Evolutionary conservation across 2,888 invertebrate species (phyloP).

Genomic region (Caenorhabditis wallacei): DNA sequence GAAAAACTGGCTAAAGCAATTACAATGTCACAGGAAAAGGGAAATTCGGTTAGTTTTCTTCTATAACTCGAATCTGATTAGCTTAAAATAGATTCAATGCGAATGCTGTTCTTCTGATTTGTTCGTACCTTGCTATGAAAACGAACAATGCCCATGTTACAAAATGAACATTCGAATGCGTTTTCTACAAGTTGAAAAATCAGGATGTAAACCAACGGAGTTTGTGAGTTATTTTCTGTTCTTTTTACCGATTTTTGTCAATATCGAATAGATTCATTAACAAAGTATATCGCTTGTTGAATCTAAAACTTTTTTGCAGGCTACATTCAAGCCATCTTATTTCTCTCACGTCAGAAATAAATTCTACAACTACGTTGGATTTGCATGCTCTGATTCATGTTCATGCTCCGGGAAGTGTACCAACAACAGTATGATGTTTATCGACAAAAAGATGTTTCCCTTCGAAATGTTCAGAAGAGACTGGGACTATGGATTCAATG

Average conservation of each 20-base stretch:
- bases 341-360: neutral
- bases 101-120: neutral
- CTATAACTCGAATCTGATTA: neutral
- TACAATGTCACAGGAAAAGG: neutral
- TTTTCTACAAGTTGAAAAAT: constrained; percentile 1
- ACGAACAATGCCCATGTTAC: constrained; percentile 36
- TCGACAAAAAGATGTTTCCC: constrained; percentile 11
- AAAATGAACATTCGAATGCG: constrained; percentile 13
- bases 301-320: constrained; percentile 47
- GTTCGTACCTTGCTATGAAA: constrained; percentile 26
- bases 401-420: constrained; percentile 36
- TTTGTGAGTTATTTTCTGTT: constrained; percentile 22
- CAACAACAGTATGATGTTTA: constrained; percentile 19
- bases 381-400: constrained; percentile 36
- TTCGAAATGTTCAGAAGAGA: constrained; percentile 25
- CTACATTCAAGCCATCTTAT: constrained; percentile 21
- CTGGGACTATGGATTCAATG: constrained; percentile 11
- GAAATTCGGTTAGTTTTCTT: constrained; percentile 7
- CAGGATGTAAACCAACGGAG: neutral
- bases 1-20: neutral
- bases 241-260: no score
- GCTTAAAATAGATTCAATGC: constrained; percentile 30
- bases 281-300: no score
- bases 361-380: constrained; percentile 6
- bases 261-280: no score